These are phyloP conservation scores for Ginglymostoma cirratum DNA, from an alignment of 2,113 vertebrate species.

Conservation along the genomic window DNA sequence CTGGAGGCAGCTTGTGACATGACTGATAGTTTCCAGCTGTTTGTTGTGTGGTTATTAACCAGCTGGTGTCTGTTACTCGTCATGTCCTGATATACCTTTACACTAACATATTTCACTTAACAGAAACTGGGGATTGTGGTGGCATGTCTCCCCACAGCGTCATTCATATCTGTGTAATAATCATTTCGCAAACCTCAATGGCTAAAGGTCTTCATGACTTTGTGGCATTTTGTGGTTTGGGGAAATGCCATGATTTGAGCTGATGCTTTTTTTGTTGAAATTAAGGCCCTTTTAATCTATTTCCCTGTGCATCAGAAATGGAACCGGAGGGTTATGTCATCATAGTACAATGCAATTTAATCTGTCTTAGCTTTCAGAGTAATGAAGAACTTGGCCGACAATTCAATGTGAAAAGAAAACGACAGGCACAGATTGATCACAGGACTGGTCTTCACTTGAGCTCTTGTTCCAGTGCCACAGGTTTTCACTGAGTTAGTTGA, in stretches of 20 bases:
- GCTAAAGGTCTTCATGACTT: conserved; percentile 31
- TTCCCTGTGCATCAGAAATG: conserved; percentile 8
- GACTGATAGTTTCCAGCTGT: conserved; percentile 53
- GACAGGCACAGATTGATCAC: conserved; percentile 26
- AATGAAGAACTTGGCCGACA: conserved; percentile 33
- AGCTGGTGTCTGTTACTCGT: conserved; percentile 43
- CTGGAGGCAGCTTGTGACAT: conserved; percentile 38
- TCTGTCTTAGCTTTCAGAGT: not conserved
- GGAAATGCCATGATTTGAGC: not conserved
- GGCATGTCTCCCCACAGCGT: conserved; percentile 23
- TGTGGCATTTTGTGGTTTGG: not conserved
- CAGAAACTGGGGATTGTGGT: not conserved
- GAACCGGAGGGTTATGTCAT: conserved; percentile 18
- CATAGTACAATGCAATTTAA: conserved; percentile 27
- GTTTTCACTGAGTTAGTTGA: not conserved
- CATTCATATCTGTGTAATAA: not conserved
- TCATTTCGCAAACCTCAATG: conserved; percentile 23
- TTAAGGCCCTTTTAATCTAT: not conserved
- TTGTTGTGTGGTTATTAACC: conserved; percentile 42
- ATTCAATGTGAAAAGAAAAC: conserved; percentile 23
- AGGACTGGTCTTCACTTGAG: conserved; percentile 8
- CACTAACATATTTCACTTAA: conserved; percentile 12
- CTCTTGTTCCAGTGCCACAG: not conserved
- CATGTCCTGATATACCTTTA: conserved; percentile 3
- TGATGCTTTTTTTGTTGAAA: not conserved